phyloP scores from a whole-genome alignment of 2,113 vertebrate genomes.

The Myrmophylax atrothorax region DNA sequence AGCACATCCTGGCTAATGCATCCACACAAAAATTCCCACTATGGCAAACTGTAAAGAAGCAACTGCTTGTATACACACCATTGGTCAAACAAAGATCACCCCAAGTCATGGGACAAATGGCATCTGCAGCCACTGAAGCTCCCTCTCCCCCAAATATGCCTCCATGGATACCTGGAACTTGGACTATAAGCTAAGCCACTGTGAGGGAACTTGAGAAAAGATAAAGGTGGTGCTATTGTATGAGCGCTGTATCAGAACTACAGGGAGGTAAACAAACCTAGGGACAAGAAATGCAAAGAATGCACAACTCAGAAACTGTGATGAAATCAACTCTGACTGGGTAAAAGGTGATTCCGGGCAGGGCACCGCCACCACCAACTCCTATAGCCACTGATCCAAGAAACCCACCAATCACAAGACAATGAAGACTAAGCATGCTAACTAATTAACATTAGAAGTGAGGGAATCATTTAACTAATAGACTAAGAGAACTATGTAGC shows the following conservation, averaged over 20 bases:
- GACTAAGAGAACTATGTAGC: neutral
- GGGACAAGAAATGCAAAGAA: neutral
- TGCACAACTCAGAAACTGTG: neutral
- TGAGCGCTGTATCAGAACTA: neutral
- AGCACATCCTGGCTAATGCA: neutral
- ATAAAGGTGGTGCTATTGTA: neutral
- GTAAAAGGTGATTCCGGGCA: neutral
- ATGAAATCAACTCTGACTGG: neutral
- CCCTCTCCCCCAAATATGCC: accelerated
- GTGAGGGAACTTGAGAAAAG: neutral
- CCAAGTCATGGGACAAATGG: neutral
- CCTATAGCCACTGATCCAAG: neutral
- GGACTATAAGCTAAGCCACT: neutral
- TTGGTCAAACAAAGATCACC: neutral
- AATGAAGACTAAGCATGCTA: neutral
- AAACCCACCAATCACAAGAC: neutral
- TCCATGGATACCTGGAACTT: neutral
- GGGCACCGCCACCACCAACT: neutral
- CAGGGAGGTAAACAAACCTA: neutral
- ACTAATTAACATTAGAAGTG: neutral
- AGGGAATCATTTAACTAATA: neutral
- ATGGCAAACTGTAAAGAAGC: neutral
- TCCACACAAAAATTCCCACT: neutral
- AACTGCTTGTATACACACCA: neutral
- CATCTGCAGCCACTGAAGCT: accelerated